Evolutionary conservation across 2,797 vertebrate species (phyloP), one percentile per base, ranked within the genome.

Genomic region (Borostomias antarcticus): DNA sequence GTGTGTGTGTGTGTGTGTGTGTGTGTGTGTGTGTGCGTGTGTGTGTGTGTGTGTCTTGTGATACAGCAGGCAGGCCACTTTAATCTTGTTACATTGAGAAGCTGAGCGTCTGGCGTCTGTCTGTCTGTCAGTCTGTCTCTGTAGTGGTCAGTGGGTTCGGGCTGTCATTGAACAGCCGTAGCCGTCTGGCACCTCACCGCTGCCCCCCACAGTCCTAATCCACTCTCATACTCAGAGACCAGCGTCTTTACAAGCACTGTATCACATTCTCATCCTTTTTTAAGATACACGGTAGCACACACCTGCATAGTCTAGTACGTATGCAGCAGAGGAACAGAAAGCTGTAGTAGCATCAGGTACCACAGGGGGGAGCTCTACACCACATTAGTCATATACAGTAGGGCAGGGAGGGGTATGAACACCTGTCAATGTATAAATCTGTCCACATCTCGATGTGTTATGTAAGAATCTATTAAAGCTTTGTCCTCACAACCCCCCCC

Each of bases 291-390:
- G n/a, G 40, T 17, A 15, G 15, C 40, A 43, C 1, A 43, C 13
- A 13, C 15, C 8, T 43, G n/a, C n/a, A 17, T 17, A 5, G 15
- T 15, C 40, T 17, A 43, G 13, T 15, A 17, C n/a, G 40, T 43
- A 13, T 43, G 40, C 15, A 43, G n/a, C n/a, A 17, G 15, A 15
- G 17, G 15, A 17, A 32, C 30, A 56, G 15, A n/a, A 17, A 48
- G 15, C 58, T 68, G 75, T 52, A 60, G 45, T 58, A 40, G 73
- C 13, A 45, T 45, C 13, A 51, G 15, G 45, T 11, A 29, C 85
- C 85, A 89, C 78, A 78, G 1, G 81, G 70, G 76, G 85, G 86
- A 21, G 82, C 74, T 71, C 60, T 61, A 68, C 67, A 43, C 62
- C 61, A 56, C 0, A 15, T 43, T 43, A 43, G 40, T n/a, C 33